Evolutionary conservation across 2,797 vertebrate genomes (phyloP).

Genomic region (Danio kyathit): DNA sequence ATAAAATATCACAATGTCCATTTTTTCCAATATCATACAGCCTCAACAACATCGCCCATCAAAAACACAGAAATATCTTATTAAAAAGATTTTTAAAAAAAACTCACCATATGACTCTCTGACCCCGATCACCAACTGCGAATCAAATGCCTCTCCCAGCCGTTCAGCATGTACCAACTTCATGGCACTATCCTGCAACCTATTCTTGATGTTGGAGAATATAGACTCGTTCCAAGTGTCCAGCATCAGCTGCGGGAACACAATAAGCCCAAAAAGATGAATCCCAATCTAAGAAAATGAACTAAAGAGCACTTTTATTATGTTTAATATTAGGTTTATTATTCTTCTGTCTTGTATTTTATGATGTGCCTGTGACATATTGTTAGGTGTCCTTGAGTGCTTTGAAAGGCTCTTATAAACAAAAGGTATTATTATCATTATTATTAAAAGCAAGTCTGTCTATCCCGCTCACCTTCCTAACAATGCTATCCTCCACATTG

Average conservation of each 20-base stretch:
- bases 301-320: too few species aligned
- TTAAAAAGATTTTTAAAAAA: background rate
- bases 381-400: too few species aligned
- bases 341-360: too few species aligned
- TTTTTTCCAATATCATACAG: too few species aligned
- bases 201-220: constrained; percentile 97
- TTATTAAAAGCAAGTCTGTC: background rate
- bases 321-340: too few species aligned
- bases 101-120: constrained; percentile 93
- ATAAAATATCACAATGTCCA: too few species aligned
- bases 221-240: constrained; percentile 99
- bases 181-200: constrained; percentile 97
- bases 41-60: too few species aligned
- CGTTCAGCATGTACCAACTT: constrained; percentile 95
- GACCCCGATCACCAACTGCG: constrained; percentile 95
- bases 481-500: constrained; percentile 96
- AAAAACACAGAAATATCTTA: background rate
- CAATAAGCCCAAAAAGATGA: background rate
- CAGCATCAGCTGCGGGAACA: constrained; percentile 87
- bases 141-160: constrained; percentile 95
- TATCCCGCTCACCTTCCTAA: constrained; percentile 88
- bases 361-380: too few species aligned
- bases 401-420: too few species aligned
- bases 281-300: background rate
- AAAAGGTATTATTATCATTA: too few species aligned